Conservation (phyloP, 2,113 vertebrate species). For the Lamprologus sp. region DNA sequence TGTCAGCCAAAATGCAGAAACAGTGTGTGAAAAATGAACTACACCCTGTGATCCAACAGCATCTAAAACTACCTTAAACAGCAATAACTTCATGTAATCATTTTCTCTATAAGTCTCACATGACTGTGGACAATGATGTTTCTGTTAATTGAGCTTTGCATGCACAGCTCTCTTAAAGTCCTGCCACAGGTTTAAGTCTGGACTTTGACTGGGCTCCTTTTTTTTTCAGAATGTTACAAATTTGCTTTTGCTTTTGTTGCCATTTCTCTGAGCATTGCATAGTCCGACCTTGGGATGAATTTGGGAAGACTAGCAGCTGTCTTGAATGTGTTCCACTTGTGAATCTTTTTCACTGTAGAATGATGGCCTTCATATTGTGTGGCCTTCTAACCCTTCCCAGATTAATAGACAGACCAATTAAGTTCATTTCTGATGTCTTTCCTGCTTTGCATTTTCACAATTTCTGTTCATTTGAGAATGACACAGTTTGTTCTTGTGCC, state of each 20-base stretch:
- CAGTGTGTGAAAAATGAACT: neutral
- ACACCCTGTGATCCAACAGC: neutral
- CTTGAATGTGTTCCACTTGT: neutral
- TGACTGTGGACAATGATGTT: neutral
- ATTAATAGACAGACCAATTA: neutral
- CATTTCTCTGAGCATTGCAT: neutral
- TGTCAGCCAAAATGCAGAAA: neutral
- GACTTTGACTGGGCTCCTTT: neutral
- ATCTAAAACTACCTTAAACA: neutral
- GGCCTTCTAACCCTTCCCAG: neutral
- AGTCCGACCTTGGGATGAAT: neutral
- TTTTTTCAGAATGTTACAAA: neutral
- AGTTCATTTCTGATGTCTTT: neutral
- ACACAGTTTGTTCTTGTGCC: neutral
- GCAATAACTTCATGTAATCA: neutral
- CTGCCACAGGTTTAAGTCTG: neutral
- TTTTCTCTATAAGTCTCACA: neutral
- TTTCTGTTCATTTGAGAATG: neutral
- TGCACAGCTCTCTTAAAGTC: neutral
- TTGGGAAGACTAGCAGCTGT: neutral
- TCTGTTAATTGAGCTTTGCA: neutral
- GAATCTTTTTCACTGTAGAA: neutral
- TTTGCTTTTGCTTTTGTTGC: neutral
- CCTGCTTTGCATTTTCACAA: neutral
- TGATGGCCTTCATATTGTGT: neutral